A percentile compares a stretch with the other conserved stretches of the same genome.
These are phyloP conservation scores for Drosophila sordidapex DNA, from an alignment of 2,888 invertebrate genomes.

Conservation along the genomic window DNA sequence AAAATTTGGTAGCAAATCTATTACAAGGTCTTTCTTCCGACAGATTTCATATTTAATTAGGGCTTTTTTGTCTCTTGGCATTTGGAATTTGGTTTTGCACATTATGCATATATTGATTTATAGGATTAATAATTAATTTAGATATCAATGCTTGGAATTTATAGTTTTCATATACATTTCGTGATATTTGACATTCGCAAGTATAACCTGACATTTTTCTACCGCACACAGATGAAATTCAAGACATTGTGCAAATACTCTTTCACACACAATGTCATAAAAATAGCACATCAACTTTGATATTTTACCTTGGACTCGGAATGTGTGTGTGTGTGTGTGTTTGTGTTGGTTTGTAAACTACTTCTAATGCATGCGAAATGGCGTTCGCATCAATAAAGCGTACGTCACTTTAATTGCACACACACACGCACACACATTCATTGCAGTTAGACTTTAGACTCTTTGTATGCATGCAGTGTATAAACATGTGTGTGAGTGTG, in stretches of 20 bases:
- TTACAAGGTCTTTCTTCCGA: neutral
- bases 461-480: slow-evolving; percentile 56
- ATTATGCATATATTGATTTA: neutral
- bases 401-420: slow-evolving; percentile 77
- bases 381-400: slow-evolving; percentile 77
- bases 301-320: slow-evolving; percentile 72
- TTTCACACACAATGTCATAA: slow-evolving; percentile 40
- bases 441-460: slow-evolving; percentile 56
- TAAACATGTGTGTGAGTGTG: slow-evolving; percentile 4
- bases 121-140: neutral
- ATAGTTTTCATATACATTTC: neutral
- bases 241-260: slow-evolving; percentile 30
- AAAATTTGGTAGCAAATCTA: neutral
- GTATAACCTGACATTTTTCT: neutral
- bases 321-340: neutral
- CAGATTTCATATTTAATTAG: neutral
- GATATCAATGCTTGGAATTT: neutral
- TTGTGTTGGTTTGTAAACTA: slow-evolving; percentile 11
- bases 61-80: neutral
- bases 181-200: neutral
- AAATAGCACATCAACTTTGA: slow-evolving; percentile 75
- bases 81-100: neutral
- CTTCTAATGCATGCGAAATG: slow-evolving; percentile 77
- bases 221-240: neutral
- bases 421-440: slow-evolving; percentile 34